Conservation (phyloP, 64 coral and sea anemone genomes). For the Pocillopora damicornis region DNA sequence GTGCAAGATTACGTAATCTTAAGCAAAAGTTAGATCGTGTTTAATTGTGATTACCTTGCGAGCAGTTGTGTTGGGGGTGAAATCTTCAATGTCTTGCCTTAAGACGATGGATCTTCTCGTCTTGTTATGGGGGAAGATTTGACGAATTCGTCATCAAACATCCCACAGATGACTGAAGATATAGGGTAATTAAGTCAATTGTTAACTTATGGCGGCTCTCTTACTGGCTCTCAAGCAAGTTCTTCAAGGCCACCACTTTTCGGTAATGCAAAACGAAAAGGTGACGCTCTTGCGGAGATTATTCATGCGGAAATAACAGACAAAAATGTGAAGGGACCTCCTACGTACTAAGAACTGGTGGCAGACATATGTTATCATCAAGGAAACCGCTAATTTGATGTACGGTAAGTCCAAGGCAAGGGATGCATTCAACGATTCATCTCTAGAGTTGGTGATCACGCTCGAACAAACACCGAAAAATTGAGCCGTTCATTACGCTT, state of each 20-base stretch:
- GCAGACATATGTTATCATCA: background rate
- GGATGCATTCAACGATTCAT: conserved; percentile 46
- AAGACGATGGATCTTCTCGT: conserved; percentile 20
- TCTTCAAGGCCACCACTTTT: background rate
- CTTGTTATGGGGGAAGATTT: conserved; percentile 60
- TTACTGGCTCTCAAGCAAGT: too few species aligned
- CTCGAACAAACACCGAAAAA: too few species aligned
- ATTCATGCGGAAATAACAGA: conserved; percentile 56
- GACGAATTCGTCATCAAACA: background rate
- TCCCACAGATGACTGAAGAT: conserved; percentile 26
- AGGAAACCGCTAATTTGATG: conserved; percentile 49
- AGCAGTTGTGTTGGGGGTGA: too few species aligned
- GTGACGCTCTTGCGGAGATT: conserved; percentile 39
- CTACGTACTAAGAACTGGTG: conserved; percentile 38
- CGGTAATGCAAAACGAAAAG: conserved; percentile 52
- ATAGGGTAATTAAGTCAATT: conserved; percentile 13
- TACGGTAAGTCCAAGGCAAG: conserved; percentile 45
- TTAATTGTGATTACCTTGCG: too few species aligned
- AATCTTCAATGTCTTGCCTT: background rate
- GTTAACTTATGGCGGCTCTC: background rate
- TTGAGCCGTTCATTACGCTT: too few species aligned
- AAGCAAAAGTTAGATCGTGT: too few species aligned
- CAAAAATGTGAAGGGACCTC: conserved; percentile 36
- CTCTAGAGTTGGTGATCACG: conserved; percentile 40
- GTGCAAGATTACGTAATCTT: too few species aligned